Evolutionary conservation across 2,888 invertebrate genomes (phyloP).

Genomic region (Erynnis tages): DNA sequence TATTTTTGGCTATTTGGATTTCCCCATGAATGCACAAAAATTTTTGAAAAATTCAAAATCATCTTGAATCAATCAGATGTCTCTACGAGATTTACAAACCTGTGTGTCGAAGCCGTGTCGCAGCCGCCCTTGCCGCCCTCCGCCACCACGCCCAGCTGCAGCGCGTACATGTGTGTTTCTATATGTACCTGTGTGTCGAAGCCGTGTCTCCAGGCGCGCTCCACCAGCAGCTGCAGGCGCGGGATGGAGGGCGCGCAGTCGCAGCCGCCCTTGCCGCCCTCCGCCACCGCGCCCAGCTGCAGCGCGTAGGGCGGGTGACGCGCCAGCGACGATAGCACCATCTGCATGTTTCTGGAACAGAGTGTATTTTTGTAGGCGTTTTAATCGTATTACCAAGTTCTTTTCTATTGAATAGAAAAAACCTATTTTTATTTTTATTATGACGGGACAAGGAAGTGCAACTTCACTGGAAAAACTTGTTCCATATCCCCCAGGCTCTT

Average conservation of each 20-base stretch:
- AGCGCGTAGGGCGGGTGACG: constrained; percentile 86
- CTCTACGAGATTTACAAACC: too few relatives aligned
- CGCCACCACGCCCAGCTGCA: constrained; percentile 59
- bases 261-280: constrained; percentile 44
- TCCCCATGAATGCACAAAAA: too few relatives aligned
- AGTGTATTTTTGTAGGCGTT: background rate
- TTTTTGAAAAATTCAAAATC: too few relatives aligned
- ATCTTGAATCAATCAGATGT: too few relatives aligned
- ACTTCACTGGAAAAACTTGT: too few relatives aligned
- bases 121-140: constrained; percentile 43
- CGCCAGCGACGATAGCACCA: constrained; percentile 92
- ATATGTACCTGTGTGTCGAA: constrained; percentile 85
- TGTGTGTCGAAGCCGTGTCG: constrained; percentile 87
- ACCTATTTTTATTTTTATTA: too few relatives aligned
- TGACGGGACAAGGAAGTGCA: too few relatives aligned
- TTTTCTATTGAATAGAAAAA: too few relatives aligned
- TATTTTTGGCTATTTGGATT: too few relatives aligned
- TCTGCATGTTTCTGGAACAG: constrained; percentile 89
- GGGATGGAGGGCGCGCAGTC: constrained; percentile 92
- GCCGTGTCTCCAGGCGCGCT: constrained; percentile 90
- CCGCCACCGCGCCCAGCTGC: constrained; percentile 52
- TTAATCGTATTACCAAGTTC: too few relatives aligned
- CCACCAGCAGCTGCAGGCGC: constrained; percentile 90
- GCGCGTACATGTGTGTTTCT: too few relatives aligned
- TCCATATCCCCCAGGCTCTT: too few relatives aligned